Conservation (phyloP, 1,140 invertebrate species). For the Pseudomyrmex gracilis region DNA sequence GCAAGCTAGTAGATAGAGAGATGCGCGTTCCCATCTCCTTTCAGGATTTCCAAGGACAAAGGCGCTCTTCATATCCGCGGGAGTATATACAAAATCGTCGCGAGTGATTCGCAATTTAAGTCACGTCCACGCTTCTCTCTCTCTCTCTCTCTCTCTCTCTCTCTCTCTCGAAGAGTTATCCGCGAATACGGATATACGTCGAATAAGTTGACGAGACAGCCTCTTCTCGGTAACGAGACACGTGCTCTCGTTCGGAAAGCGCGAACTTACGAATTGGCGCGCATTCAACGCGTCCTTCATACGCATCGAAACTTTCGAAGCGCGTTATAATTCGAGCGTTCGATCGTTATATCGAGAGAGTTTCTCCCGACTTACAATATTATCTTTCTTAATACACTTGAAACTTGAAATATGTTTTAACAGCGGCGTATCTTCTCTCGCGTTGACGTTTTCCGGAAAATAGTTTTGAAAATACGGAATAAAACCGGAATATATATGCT, state of each 20-base stretch:
- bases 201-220: conserved; percentile 10
- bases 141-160: too few relatives aligned
- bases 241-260: background rate
- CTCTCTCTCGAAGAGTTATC: conserved; percentile 28
- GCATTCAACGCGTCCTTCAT: conserved; percentile 42
- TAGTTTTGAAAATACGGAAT: too few relatives aligned
- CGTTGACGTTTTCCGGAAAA: too few relatives aligned
- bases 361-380: background rate
- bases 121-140: conserved; percentile 32
- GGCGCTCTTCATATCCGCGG: conserved; percentile 26
- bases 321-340: conserved; percentile 11
- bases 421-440: background rate
- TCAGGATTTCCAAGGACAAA: conserved; percentile 31
- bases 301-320: conserved; percentile 34
- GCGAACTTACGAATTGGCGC: conserved; percentile 38
- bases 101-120: conserved; percentile 49
- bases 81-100: conserved; percentile 52
- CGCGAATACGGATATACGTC: conserved; percentile 26
- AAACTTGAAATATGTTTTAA: background rate
- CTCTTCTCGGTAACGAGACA: conserved; percentile 32
- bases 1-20: background rate
- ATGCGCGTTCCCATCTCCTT: background rate
- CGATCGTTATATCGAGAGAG: background rate
- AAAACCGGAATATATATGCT: too few relatives aligned
- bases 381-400: too few relatives aligned